phyloP scores from a whole-genome alignment of 2,797 vertebrate species.

The Falco rusticolus region DNA sequence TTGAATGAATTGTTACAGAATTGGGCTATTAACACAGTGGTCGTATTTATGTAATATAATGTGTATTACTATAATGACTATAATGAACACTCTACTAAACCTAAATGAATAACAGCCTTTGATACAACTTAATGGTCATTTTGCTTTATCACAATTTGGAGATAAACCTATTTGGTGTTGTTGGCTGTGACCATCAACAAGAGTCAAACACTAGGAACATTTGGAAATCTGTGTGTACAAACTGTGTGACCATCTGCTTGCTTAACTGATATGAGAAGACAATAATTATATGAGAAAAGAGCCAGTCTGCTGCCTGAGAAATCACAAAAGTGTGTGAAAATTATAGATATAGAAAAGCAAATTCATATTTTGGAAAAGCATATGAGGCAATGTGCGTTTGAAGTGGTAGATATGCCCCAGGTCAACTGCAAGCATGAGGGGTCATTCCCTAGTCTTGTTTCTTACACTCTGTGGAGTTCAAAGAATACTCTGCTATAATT shows the following conservation, averaged over 20 bases:
- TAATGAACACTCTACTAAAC: conserved; percentile 46
- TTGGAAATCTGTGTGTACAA: conserved; percentile 49
- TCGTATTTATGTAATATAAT: neutral
- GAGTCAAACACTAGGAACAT: conserved; percentile 39
- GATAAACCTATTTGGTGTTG: conserved; percentile 9
- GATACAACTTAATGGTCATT: conserved; percentile 35
- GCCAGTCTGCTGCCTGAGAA: conserved; percentile 11
- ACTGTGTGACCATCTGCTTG: conserved; percentile 59
- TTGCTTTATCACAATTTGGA: conserved; percentile 51
- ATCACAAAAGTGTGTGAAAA: neutral
- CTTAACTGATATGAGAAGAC: conserved; percentile 34
- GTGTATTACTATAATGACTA: neutral
- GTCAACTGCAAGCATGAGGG: neutral
- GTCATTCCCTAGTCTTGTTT: neutral
- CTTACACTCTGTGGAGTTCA: neutral
- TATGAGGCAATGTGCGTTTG: neutral
- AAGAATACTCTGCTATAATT: neutral
- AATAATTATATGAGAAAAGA: conserved; percentile 36
- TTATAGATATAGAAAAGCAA: neutral
- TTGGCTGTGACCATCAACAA: conserved; percentile 15
- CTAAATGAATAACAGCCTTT: conserved; percentile 51
- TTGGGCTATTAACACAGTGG: neutral
- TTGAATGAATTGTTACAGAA: neutral
- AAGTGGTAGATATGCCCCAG: neutral
- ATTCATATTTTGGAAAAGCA: neutral